Conservation (phyloP, 2,888 invertebrate genomes). For the Caenorhabditis parvicauda region DNA sequence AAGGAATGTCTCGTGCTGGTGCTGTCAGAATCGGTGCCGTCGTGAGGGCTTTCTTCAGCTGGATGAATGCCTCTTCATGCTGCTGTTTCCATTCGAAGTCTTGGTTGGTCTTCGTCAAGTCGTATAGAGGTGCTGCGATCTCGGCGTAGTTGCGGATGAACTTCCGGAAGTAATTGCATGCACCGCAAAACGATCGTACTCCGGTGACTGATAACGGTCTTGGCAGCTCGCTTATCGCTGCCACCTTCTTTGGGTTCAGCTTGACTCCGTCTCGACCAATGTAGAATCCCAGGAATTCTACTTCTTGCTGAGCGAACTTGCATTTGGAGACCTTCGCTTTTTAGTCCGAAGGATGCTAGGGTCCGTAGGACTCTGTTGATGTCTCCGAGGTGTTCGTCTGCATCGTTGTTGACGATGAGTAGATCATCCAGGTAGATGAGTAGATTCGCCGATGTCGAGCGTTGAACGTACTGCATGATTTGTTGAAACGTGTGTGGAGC, state of each 20-base stretch:
- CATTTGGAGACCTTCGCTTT: slow-evolving; percentile 24
- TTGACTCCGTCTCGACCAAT: slow-evolving; percentile 21
- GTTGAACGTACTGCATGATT: slow-evolving; percentile 8
- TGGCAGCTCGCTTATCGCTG: slow-evolving; percentile 12
- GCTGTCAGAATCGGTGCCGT: slow-evolving; percentile 12
- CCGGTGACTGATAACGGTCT: slow-evolving; percentile 11
- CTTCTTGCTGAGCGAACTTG: slow-evolving; percentile 10
- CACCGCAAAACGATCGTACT: slow-evolving; percentile 20
- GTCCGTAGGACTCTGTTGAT: slow-evolving; percentile 14
- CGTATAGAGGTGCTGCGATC: slow-evolving; percentile 10
- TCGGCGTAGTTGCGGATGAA: slow-evolving; percentile 19
- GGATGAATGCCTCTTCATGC: slow-evolving; percentile 8
- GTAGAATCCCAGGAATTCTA: slow-evolving; percentile 28
- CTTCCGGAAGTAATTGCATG: slow-evolving; percentile 10
- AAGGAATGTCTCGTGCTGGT: slow-evolving; percentile 11
- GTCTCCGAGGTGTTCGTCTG: slow-evolving; percentile 20
- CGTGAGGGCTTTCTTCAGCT: slow-evolving; percentile 8
- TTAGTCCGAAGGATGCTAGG: slow-evolving; percentile 23
- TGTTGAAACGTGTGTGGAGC: slow-evolving; percentile 16
- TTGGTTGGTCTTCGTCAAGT: slow-evolving; percentile 10
- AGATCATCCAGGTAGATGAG: slow-evolving; percentile 29
- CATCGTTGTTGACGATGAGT: slow-evolving; percentile 1
- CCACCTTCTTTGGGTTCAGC: slow-evolving; percentile 22
- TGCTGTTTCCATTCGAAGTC: slow-evolving; percentile 13
- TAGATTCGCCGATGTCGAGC: neutral